Evolutionary conservation across 2,797 vertebrate species (phyloP).

Genomic region (Micromesistius poutassou): DNA sequence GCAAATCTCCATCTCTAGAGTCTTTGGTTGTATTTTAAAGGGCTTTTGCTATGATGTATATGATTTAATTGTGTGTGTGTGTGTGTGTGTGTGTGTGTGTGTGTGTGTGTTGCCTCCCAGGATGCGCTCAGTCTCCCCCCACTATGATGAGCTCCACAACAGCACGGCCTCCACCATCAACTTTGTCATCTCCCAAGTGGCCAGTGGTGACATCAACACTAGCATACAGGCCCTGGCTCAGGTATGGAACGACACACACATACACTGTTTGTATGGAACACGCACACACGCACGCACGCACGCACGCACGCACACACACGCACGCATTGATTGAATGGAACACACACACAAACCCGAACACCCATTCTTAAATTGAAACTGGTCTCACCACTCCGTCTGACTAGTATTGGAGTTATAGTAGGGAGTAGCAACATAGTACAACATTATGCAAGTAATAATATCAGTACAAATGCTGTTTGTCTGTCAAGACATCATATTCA

Average conservation of each 20-base stretch:
- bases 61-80: neutral
- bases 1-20: no score
- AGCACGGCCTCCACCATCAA: slow-evolving; percentile 97
- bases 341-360: neutral
- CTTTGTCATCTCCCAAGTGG: slow-evolving; percentile 97
- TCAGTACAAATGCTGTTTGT: neutral
- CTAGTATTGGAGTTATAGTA: neutral
- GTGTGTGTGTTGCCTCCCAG: slow-evolving; percentile 55
- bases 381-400: neutral
- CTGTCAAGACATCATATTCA: neutral
- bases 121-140: slow-evolving; percentile 88
- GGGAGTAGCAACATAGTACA: neutral
- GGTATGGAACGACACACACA: slow-evolving; percentile 63
- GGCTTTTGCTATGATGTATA: neutral
- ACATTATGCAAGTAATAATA: neutral
- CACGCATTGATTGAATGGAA: neutral
- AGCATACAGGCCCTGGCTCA: slow-evolving; percentile 96
- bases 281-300: no score
- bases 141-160: slow-evolving; percentile 96
- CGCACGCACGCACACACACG: no score
- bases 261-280: no score
- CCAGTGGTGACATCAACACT: slow-evolving; percentile 94
- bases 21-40: neutral
- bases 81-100: slow-evolving; percentile 9
- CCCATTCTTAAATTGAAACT: neutral